Base-by-base conservation (phyloP, 2,797 vertebrate genomes). In the Crotalus adamanteus region DNA sequence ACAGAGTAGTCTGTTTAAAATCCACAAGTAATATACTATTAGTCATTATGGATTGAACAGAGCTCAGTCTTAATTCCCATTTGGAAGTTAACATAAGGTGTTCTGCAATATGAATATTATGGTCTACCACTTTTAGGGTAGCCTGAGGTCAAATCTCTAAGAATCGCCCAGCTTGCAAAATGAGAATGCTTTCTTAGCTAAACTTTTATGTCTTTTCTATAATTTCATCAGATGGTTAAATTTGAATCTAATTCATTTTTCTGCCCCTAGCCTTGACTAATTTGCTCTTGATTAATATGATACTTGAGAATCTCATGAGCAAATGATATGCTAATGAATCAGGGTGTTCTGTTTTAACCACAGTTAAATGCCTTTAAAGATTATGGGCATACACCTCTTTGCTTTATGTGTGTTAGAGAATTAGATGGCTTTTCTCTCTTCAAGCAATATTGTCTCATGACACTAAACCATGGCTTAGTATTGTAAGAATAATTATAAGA, bases 261-360 rank as follows among this genome's bases (percentile, higher is more conserved):
- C 93, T 94, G 93, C 78, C 73, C 89, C 90, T 89, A 59, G 11
- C 87, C 95, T 94, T 90, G 91, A 95, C 42, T 57, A 88, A 93
- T 94, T 94, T 90, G 56, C 91, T 95, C 92, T 93, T 90, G 94
- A 93, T 95, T 95, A 96, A 95, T 86, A 92, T 69, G 92, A 55
- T 86, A 92, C 91, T 95, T 90, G 87, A 95, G 94, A 63, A 91
- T 93, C 59, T 92, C 88, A 89, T 90, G 95, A 93, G 92, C 88
- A 91, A 95, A 91, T 90, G 55, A 12, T 31, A 86, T 91, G 94
- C 86, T 95, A 94, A 96, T 94, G 91, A 95, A 95, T 78, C 61
- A 91, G 53, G 86, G 9, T 87, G 86, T 93, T 85, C 92, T 94
- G 87, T 69, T 93, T 61, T 86, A 92, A 88, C 56, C 86, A 11